phyloP scores from a whole-genome alignment of 2,113 vertebrate genomes.

The Halcyon malimbica region DNA sequence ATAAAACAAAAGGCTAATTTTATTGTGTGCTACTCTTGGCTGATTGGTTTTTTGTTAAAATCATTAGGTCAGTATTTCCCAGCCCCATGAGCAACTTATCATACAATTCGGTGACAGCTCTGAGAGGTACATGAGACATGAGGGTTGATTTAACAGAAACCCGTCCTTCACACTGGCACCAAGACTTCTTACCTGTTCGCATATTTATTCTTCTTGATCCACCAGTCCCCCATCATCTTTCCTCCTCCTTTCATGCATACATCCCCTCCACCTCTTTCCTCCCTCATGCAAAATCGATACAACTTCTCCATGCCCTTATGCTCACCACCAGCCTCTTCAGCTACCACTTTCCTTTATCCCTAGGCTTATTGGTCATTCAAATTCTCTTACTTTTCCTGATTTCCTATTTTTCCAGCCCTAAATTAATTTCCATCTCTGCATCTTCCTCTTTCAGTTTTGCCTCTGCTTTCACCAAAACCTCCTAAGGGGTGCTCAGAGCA shows the following conservation, averaged over 20 bases:
- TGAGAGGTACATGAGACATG: background rate
- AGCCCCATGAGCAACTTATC: background rate
- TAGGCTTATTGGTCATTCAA: background rate
- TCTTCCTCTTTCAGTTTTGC: background rate
- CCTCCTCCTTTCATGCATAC: background rate
- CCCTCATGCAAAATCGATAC: background rate
- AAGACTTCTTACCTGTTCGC: background rate
- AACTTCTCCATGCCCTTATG: background rate
- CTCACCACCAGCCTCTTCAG: background rate
- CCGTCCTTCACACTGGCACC: background rate
- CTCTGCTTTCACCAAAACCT: background rate
- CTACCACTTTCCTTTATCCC: background rate
- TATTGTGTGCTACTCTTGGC: background rate
- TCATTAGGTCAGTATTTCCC: background rate
- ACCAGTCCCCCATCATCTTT: background rate
- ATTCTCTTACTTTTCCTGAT: background rate
- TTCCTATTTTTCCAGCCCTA: background rate
- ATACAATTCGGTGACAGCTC: background rate
- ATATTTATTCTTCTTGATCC: background rate
- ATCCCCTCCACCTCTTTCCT: background rate
- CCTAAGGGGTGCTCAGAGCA: background rate
- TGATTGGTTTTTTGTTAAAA: background rate
- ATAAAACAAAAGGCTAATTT: background rate
- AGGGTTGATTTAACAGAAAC: background rate
- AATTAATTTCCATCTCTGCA: background rate